Evolutionary conservation across 2,888 invertebrate genomes (phyloP), one percentile per base, ranked within the genome.

Genomic region (Drosophila birchii): DNA sequence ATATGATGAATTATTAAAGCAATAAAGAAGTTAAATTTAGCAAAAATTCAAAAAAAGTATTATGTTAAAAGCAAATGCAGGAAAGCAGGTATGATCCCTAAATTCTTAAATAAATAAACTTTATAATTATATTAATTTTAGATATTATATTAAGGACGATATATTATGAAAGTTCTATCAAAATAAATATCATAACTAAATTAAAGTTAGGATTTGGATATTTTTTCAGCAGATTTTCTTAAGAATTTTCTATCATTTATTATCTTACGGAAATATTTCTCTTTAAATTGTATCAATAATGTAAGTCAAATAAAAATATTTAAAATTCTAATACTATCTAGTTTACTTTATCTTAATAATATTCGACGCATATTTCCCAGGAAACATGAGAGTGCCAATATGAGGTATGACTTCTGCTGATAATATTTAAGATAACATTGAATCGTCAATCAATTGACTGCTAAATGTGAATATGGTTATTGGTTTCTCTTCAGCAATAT

Each of bases 381-480:
- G 20, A 63, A 59, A 44, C 20, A 6, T 6, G 11, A 43, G 18
- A 16, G 29, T 20, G 12, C 38, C 32, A 29, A 18, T 34, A n/a
- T 45, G 14, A 9, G 34, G 29, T 14, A 38, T 73, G 64, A 75
- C 75, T 76, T 62, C 20, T 36, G 34, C 14, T 36, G 44, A 75
- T 59, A 49, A 56, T 38, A 75, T 59, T 57, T n/a, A 55, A 75
- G 58, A 68, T 68, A 60, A 72, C 55, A 79, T 75, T 88, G 67
- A 83, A 79, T 76, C 86, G 71, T 76, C 64, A 74, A 73, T 70
- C 80, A 84, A 86, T 80, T 84, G 89, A 86, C 81, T 75, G 76
- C 51, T 81, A 84, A 86, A 79, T 84, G 79, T 71, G 86, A 77
- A 79, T 86, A 76, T 79, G 75, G 81, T 76, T 86, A 79, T 75